Evolutionary conservation across 53 echinoderm and acorn worm genomes (phyloP).

Genomic region (Mesocentrotus franciscanus): DNA sequence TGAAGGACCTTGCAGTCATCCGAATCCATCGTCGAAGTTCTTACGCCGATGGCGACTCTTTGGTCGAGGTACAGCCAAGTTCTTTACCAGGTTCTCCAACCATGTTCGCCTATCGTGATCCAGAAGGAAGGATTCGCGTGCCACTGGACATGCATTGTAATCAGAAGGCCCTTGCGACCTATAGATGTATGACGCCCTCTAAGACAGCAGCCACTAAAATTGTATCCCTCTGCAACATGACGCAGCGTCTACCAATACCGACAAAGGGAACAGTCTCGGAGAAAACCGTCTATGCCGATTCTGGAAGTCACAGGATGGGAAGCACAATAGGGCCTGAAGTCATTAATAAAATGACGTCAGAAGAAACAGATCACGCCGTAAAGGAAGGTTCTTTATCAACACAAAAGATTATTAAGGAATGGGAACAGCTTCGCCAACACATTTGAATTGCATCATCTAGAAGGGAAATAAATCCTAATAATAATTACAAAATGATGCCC

Average conservation of each 20-base stretch:
- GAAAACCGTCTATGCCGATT: not conserved
- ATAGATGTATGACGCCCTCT: not conserved
- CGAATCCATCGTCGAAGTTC: slow-evolving; percentile 41
- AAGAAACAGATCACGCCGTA: not conserved
- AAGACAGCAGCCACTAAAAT: not conserved
- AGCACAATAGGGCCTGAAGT: not conserved
- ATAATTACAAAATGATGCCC: not conserved
- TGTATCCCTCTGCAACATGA: not conserved
- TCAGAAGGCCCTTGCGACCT: slow-evolving; percentile 40
- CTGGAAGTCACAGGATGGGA: not conserved
- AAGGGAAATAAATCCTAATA: no score
- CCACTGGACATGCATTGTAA: slow-evolving; percentile 41
- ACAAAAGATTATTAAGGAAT: not conserved
- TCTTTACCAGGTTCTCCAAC: slow-evolving; percentile 49
- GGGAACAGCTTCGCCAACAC: not conserved
- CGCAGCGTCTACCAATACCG: not conserved
- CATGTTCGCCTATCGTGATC: slow-evolving; percentile 52
- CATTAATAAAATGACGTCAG: not conserved
- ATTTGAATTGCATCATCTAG: not conserved
- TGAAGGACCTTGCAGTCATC: slow-evolving; percentile 20
- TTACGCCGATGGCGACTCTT: slow-evolving; percentile 45
- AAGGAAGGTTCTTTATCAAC: not conserved
- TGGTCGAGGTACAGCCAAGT: slow-evolving; percentile 38
- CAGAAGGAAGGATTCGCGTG: slow-evolving; percentile 9
- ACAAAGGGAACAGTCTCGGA: not conserved